Conservation (phyloP, 2,888 invertebrate genomes). For the Pyrocoelia pectoralis region DNA sequence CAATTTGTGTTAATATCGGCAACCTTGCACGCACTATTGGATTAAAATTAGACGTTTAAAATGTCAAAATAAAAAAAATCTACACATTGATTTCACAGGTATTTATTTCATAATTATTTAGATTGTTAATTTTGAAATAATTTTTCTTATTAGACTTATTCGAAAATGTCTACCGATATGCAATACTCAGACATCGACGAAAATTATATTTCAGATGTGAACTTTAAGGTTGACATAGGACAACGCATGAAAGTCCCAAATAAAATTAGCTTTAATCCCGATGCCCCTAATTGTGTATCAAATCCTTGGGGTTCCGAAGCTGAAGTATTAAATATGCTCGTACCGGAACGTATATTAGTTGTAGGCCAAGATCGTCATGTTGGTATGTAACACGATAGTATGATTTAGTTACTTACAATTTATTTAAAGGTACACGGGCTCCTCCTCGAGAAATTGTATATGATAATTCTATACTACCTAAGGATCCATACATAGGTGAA, state of each 20-base stretch:
- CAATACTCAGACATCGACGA: conserved; percentile 72
- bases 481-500: conserved; percentile 72
- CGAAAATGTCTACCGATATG: conserved; percentile 44
- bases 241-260: conserved; percentile 85
- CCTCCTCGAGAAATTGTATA: conserved; percentile 87
- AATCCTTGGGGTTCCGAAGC: conserved; percentile 67
- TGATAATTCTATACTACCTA: conserved; percentile 81
- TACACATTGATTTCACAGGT: no score
- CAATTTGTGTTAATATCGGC: no score
- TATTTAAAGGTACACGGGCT: conserved; percentile 74
- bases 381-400: conserved; percentile 57
- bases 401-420: neutral
- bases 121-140: neutral
- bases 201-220: conserved; percentile 64
- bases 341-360: conserved; percentile 92
- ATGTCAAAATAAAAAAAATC: no score
- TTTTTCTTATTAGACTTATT: no score
- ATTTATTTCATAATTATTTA: neutral
- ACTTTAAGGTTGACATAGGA: conserved; percentile 80
- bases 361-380: conserved; percentile 79
- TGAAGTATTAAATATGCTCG: conserved; percentile 89
- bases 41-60: no score
- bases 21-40: no score
- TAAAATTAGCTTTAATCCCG: conserved; percentile 78
- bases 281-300: conserved; percentile 68